These are phyloP conservation scores for Stratiomys singularior DNA, from an alignment of 2,888 invertebrate species.

Conservation along the genomic window DNA sequence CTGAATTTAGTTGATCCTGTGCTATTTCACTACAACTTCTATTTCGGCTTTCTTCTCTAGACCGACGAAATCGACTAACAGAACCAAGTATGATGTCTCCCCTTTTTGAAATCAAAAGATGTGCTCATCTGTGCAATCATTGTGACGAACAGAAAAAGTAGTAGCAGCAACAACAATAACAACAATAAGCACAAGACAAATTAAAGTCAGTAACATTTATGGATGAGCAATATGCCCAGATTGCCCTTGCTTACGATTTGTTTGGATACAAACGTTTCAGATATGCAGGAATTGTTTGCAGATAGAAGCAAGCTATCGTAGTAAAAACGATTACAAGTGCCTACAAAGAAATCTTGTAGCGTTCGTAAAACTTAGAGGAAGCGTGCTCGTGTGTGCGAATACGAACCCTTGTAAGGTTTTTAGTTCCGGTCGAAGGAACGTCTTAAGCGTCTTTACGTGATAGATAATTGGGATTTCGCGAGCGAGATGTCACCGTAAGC, in stretches of 20 bases:
- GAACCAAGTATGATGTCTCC: neutral
- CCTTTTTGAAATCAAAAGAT: conserved; percentile 14
- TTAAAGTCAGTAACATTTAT: conserved; percentile 23
- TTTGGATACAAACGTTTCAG: neutral
- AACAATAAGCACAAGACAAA: conserved; percentile 14
- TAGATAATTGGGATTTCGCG: conserved; percentile 36
- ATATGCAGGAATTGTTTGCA: neutral
- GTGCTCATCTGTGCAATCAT: conserved; percentile 47
- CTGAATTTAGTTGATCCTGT: neutral
- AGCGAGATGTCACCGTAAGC: conserved; percentile 2
- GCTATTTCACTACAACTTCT: neutral
- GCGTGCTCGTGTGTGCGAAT: neutral
- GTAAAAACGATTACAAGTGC: too few species aligned
- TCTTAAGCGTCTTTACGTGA: conserved; percentile 45
- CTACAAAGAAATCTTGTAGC: too few species aligned
- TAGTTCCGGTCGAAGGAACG: conserved; percentile 46
- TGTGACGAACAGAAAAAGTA: conserved; percentile 43
- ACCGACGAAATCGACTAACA: conserved; percentile 25
- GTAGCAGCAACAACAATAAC: conserved; percentile 1
- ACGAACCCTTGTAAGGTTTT: conserved; percentile 41
- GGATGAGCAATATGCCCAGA: conserved; percentile 42
- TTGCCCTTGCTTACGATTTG: conserved; percentile 34
- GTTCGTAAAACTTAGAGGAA: neutral
- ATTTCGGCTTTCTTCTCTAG: neutral
- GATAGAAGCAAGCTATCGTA: neutral